phyloP scores from a whole-genome alignment of 2,797 vertebrate species.

The Melanotaenia maccullochi region DNA sequence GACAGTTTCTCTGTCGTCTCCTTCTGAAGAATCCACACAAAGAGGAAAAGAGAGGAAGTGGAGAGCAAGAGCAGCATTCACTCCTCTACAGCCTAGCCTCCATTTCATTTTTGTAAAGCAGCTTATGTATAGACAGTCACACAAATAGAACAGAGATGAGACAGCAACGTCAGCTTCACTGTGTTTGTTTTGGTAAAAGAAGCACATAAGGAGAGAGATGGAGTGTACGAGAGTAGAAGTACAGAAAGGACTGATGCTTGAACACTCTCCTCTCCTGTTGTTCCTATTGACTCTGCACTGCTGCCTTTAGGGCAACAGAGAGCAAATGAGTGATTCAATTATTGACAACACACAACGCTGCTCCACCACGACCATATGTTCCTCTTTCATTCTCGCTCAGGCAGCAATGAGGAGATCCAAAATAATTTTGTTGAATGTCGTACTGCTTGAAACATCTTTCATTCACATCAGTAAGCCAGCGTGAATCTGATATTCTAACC shows the following conservation, averaged over 20 bases:
- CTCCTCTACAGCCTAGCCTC: constrained; percentile 13
- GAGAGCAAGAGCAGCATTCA: constrained; percentile 1
- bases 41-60: constrained; percentile 8
- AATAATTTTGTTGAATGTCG: constrained; percentile 13
- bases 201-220: constrained; percentile 17
- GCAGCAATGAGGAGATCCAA: constrained; percentile 25
- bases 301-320: constrained; percentile 56
- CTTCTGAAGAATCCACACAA: neutral
- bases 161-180: constrained; percentile 14
- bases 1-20: neutral
- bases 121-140: constrained; percentile 36
- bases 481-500: constrained; percentile 7
- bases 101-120: constrained; percentile 48
- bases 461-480: neutral
- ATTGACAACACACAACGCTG: constrained; percentile 62
- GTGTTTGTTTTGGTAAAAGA: constrained; percentile 28
- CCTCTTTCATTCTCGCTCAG: constrained; percentile 48
- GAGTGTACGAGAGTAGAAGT: constrained; percentile 2
- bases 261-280: constrained; percentile 42
- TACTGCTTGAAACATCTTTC: constrained; percentile 2
- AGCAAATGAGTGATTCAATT: constrained; percentile 68
- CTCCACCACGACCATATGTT: constrained; percentile 65
- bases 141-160: constrained; percentile 9
- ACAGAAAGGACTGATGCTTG: constrained; percentile 30
- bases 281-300: constrained; percentile 53